phyloP scores from a whole-genome alignment of 2,888 invertebrate species.

The Ctenicera cuprea region DNA sequence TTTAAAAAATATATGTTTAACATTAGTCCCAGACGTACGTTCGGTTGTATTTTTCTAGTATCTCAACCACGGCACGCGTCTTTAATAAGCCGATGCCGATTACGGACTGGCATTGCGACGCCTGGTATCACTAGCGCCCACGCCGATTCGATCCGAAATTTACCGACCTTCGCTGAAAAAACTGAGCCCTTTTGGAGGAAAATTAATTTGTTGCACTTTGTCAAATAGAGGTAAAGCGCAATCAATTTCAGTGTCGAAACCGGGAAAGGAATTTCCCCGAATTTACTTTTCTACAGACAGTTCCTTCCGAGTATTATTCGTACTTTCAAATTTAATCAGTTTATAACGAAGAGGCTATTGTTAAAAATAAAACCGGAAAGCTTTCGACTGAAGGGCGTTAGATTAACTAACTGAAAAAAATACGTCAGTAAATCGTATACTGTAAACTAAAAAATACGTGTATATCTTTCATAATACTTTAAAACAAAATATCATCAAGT shows the following conservation, averaged over 20 bases:
- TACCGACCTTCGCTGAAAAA: conserved; percentile 8
- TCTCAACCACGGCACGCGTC: background rate
- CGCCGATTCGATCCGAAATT: conserved; percentile 2
- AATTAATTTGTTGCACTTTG: conserved; percentile 15
- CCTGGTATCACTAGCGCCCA: conserved; percentile 3
- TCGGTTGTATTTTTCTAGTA: too few relatives aligned
- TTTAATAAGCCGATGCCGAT: conserved; percentile 3
- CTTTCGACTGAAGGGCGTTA: too few relatives aligned
- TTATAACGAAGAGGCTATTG: too few relatives aligned
- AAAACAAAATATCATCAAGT: too few relatives aligned
- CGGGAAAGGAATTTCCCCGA: background rate
- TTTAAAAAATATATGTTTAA: too few relatives aligned
- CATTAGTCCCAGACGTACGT: too few relatives aligned
- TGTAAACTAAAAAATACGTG: too few relatives aligned
- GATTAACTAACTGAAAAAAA: too few relatives aligned
- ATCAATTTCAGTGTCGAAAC: conserved; percentile 4
- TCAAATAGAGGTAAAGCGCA: conserved; percentile 1
- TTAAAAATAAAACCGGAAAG: too few relatives aligned
- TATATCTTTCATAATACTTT: too few relatives aligned
- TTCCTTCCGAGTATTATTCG: background rate
- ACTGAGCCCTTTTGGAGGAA: conserved; percentile 14
- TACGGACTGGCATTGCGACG: conserved; percentile 20
- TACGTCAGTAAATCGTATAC: too few relatives aligned
- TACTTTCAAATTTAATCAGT: too few relatives aligned
- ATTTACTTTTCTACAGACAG: background rate